Conservation (phyloP, 1,140 invertebrate species). For the Diorhabda elongata region DNA sequence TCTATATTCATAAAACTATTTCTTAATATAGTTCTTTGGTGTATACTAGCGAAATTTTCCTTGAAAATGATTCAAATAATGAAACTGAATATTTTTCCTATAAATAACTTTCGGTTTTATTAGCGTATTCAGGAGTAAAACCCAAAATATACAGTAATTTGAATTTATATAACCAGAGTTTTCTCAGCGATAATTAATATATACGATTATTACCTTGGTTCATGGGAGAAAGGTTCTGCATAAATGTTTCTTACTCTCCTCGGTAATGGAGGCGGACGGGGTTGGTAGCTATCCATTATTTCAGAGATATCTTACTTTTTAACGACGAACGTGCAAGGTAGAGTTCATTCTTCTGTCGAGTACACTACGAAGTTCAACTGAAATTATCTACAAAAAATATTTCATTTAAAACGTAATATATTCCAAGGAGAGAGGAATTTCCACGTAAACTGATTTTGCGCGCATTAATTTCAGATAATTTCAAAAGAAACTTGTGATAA, state of each 20-base stretch:
- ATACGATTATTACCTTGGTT: conserved; percentile 46
- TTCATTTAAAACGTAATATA: too few species aligned
- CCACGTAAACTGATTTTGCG: too few species aligned
- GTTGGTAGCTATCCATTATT: conserved; percentile 53
- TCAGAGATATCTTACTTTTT: neutral
- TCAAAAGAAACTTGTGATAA: too few species aligned
- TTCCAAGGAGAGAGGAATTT: too few species aligned
- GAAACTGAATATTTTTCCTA: too few species aligned
- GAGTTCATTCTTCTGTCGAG: conserved; percentile 1
- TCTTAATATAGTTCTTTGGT: too few species aligned
- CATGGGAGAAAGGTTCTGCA: conserved; percentile 54
- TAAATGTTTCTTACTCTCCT: conserved; percentile 54
- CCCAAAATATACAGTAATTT: conserved; percentile 1
- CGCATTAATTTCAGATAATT: too few species aligned
- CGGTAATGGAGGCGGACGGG: conserved; percentile 52
- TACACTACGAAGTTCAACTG: neutral
- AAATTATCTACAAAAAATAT: neutral
- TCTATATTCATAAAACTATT: too few species aligned
- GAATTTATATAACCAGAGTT: conserved; percentile 5
- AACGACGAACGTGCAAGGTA: conserved; percentile 15
- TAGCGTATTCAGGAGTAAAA: too few species aligned
- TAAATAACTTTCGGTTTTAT: too few species aligned
- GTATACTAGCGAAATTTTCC: too few species aligned
- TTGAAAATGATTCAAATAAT: too few species aligned
- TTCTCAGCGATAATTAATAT: conserved; percentile 9